Evolutionary conservation across 2,888 invertebrate species (phyloP).

Genomic region (Drosophila setosimentum): DNA sequence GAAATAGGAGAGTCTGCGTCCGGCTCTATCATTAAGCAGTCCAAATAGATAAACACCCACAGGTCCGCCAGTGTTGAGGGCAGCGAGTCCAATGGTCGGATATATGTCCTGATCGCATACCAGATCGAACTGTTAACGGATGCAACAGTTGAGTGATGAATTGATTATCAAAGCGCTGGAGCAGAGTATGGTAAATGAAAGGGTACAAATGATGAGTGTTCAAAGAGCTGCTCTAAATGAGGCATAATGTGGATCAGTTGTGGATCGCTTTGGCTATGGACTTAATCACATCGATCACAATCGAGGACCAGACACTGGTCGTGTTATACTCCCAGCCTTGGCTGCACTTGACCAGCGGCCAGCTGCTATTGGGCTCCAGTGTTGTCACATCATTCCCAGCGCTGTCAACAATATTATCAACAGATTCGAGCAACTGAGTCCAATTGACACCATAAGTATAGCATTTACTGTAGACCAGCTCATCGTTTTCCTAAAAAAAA

Average conservation of each 20-base stretch:
- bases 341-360: constrained; percentile 89
- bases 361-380: constrained; percentile 86
- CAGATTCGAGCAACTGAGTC: constrained; percentile 86
- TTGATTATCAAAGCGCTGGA: background rate
- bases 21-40: constrained; percentile 93
- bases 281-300: constrained; percentile 91
- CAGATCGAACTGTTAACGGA: constrained; percentile 89
- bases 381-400: constrained; percentile 70
- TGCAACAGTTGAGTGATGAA: constrained; percentile 2
- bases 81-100: constrained; percentile 94
- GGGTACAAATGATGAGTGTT: constrained; percentile 44
- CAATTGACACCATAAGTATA: constrained; percentile 90
- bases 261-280: constrained; percentile 1
- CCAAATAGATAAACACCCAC: constrained; percentile 96
- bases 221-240: constrained; percentile 56
- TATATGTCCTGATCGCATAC: constrained; percentile 95
- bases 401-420: constrained; percentile 17
- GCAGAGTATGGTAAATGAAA: constrained; percentile 15
- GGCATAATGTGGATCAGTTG: constrained; percentile 13
- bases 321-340: constrained; percentile 93
- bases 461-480: constrained; percentile 89
- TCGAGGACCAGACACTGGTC: constrained; percentile 90
- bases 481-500: constrained; percentile 72
- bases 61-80: constrained; percentile 94
- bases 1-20: constrained; percentile 94